Evolutionary conservation across 2,888 invertebrate genomes (phyloP).

Genomic region (Agrotis puta): DNA sequence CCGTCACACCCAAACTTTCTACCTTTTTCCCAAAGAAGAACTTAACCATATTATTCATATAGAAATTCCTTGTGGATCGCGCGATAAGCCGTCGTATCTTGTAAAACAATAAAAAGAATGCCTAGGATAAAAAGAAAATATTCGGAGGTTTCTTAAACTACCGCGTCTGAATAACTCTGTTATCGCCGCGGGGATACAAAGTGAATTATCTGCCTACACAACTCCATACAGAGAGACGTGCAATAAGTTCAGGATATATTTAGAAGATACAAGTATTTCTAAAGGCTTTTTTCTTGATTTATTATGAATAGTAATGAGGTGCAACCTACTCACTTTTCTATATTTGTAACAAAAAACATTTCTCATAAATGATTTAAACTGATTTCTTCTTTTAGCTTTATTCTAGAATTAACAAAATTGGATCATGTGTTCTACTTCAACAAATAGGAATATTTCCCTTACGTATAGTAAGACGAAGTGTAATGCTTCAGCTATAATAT

Average conservation of each 20-base stretch:
- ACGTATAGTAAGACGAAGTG: neutral
- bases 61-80: slow-evolving; percentile 32
- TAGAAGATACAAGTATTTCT: neutral
- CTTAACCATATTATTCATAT: slow-evolving; percentile 37
- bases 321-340: neutral
- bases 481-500: neutral
- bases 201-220: slow-evolving; percentile 50
- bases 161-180: slow-evolving; percentile 38
- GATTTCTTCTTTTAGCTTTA: neutral
- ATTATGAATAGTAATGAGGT: neutral
- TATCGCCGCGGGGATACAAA: slow-evolving; percentile 39
- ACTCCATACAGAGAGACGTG: neutral
- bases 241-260: slow-evolving; percentile 22
- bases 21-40: slow-evolving; percentile 3
- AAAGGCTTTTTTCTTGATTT: neutral
- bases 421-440: neutral
- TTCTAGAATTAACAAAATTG: neutral
- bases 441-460: neutral
- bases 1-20: neutral
- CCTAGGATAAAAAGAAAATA: slow-evolving; percentile 53
- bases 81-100: slow-evolving; percentile 48
- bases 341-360: neutral
- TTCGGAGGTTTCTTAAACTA: slow-evolving; percentile 52
- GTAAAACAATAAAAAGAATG: slow-evolving; percentile 53
- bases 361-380: neutral